Base-by-base conservation (phyloP, 2,888 invertebrate genomes). In the Sminthurinus aureus region DNA sequence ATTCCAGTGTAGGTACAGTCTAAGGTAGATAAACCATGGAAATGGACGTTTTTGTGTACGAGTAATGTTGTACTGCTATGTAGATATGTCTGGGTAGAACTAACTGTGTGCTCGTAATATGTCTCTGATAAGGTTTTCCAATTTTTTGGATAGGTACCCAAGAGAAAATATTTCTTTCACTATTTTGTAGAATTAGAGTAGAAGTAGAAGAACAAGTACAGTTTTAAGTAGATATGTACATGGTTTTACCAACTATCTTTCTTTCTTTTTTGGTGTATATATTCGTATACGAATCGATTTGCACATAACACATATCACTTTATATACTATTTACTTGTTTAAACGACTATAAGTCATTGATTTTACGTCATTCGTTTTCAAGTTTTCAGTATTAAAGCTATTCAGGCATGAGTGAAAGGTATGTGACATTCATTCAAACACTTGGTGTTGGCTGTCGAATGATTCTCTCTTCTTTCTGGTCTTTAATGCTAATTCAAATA, bases 321-420 rank as follows among this genome's bases (percentile, higher is more conserved):
- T 38, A 38, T 38, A 38, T 38, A 38, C 38, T 38, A 38, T 38
- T 38, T 69, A 20, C 69, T 22, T 22, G 69, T 69, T 73, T 73
- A 26, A 73, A 26, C 73, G 69, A 9, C 11, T 24, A 11, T 73
- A 26, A 73, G 26, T 26, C 58, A 76, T 76, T 76, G 76, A 76
- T 76, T 76, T 76, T 76, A 11, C 50, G 22, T 50, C 51, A 51
- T 73, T 6, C 73, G 12, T 73, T 73, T 73, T 73, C 73, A 73
- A 73, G 12, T 73, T 73, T 22, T 73, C 26, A 73, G 73, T 24
- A 26, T 73, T 24, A 58, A 58, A 58, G 18, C 13, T 18, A 13
- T 58, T 58, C 4, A 2, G 2, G 58, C 18, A 13, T 58, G 9
- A 58, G 58, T 15, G 58, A 58, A 58, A 58, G 58, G 13, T 58